Base-by-base conservation (phyloP, 2,888 invertebrate species). In the Plagodis pulveraria region DNA sequence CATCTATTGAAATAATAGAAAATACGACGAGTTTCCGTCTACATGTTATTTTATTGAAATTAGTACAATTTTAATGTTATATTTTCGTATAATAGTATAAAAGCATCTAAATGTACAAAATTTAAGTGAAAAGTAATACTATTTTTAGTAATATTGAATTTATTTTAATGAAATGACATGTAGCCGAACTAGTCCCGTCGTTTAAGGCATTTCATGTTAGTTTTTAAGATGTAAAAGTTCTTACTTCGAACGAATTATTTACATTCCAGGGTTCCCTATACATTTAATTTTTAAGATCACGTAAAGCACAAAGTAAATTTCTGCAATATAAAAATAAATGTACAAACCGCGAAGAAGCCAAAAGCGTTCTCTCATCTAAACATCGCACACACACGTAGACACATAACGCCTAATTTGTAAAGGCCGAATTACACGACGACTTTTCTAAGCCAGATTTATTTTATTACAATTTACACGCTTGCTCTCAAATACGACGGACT, bases 161-260 rank as follows among this genome's bases (percentile, higher is more conserved):
- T 59, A 74, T 75, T 77, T 77, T 73, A 76, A 79, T 80, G 72
- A 79, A 80, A 83, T 84, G 83, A 83, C 81, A 79, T 85, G 87
- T 83, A 81, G 80, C 73, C 71, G 81, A 78, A 70, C 91, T 91
- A 91, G 91, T 91, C 91, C 89, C 90, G 91, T 83, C 88, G 91
- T 82, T 81, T 72, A 61, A 69, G 76, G 90, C 91, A 91, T 91
- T 91, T 91, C 84, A 83, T 83, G 62, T 52, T 90, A 88, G 89
- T 73, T 81, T 65, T 67, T 90, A 87, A 88, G 89, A 72, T 66
- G 71, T 75, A 75, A 73, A 69, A 80, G 80, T 83, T 84, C 76
- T 82, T 74, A 75, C 77, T 76, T 75, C 74, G 82, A 84, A 87
- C 86, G 85, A 87, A 83, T 84, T 90, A 83, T 83, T 76, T 81